Evolutionary conservation across 2,113 vertebrate species (phyloP), one percentile per base, ranked within the genome.

Genomic region (Apeltes quadracus): DNA sequence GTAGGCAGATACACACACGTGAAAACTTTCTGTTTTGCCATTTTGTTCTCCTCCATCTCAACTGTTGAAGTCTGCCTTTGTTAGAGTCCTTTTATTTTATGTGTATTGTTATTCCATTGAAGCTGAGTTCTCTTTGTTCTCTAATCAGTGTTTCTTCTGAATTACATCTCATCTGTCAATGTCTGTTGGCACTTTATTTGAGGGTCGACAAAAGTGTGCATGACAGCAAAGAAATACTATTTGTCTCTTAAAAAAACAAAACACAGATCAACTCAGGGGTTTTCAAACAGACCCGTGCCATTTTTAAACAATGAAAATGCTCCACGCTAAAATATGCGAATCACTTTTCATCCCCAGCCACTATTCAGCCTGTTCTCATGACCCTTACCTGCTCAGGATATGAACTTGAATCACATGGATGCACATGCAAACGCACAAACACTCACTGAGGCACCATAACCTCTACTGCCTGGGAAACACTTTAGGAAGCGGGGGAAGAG

Each of bases 391-490:
- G 69, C 62, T 63, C 84, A 82, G 81, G 79, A 85, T 87, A 64
- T 81, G 64, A 88, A 81, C 77, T 65, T 73, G 57, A 79, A 70
- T 85, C 73, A 69, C 25, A 78, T 51, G 46, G 29, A 84, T 77
- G 53, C 69, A 32, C 57, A 43, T 11, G 13, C 50, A 50, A 16
- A 65, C 69, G 69, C 75, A 75, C 32, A 70, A 29, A 58, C 41
- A 53, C 61, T 74, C 55, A 69, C 61, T 41, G 43, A 71, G 50
- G 56, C 68, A 75, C 65, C 66, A 41, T 63, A 76, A 83, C 75
- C 66, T 80, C 81, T 66, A 39, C 55, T 61, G 79, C 78, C 83
- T 92, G 89, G 84, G 86, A 90, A 92, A 87, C 78, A 84, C 83
- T 89, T 84, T 32, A 81, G 91, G 87, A 92, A 90, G 72, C 6